Base-by-base conservation (phyloP, 1,140 invertebrate species). In the Hestina assimilis region DNA sequence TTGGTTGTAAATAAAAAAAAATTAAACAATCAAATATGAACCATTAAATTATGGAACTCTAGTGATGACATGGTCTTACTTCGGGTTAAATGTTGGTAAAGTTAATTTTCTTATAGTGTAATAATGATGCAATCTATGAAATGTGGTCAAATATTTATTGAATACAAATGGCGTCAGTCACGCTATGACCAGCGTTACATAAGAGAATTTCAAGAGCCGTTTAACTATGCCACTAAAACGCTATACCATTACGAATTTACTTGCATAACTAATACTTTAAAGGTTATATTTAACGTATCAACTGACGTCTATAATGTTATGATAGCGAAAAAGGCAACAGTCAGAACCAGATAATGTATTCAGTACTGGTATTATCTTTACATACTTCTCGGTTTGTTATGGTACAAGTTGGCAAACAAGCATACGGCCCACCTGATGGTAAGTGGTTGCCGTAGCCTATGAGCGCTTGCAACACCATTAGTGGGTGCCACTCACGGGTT, bases 101-200 rank as follows among this genome's bases (percentile, higher is more conserved):
- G 17, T 45, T 9, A 38, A 15, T 47, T 40, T 47, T 55, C 15
- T 40, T 55, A 55, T 40, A 28, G 23, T 40, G 11, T 20, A 40
- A 38, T 31, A 55, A 48, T 61, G 51, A 54, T 29, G 59, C 51
- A 61, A 60, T 55, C 23, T 35, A 60, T 50, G 35, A 58, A 50
- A 46, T 50, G 40, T 50, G 51, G 29, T 50, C 21, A 51, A 45
- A 53, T 60, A 54, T 61, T 61, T 61, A 52, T 55, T 46, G 50
- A 48, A 61, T 31, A 51, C 33, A 59, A 58, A 52, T 20, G 40
- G 54, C 54, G 38, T 42, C 46, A 33, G 55, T 58, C 46, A 60
- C 51, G 42, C 23, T 40, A 51, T 45, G 40, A 33, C 51, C 43
- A 33, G n/a, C 31, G 24, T 61, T 61, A 61, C 52, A 61, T 61